Evolutionary conservation across 1,140 invertebrate species (phyloP), one percentile per base, ranked within the genome.

Genomic region (Anoplolepis gracilipes): DNA sequence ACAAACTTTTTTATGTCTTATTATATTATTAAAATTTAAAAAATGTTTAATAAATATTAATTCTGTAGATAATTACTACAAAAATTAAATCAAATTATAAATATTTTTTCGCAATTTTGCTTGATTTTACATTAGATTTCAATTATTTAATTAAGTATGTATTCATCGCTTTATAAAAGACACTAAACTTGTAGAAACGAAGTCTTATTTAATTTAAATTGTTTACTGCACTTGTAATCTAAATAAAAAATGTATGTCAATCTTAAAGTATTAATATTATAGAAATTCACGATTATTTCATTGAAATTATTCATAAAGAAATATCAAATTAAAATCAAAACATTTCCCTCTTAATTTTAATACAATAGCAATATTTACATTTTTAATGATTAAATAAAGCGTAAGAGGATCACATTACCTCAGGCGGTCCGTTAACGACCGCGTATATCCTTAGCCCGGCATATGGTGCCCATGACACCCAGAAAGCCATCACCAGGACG

Each of bases 391-490:
- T 39, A 1, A 33, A 4, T 28, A 11, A 13, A n/a, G 30, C 16
- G 25, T 2, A 16, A 30, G 19, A 64, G 16, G 19, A 8, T 16
- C 11, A 39, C 28, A 62, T 88, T 91, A 94, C 94, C 93, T 91
- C 94, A 82, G 91, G 96, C 70, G 93, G 95, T 94, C 93, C 96
- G 76, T 94, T 94, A 92, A 95, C 87, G 61, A 92, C 91, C 55
- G 94, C 95, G 88, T 97, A 96, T 81, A 97, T 94, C 94, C 96
- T 96, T 69, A 99, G 96, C 25, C 96, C 96, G 84, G 98, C 97
- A 94, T 98, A 99, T 19, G 99, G 99, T 65, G 98, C 96, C 99
- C 99, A 99, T 73, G 98, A 98, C 57, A 99, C 93, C 97, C 98
- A 98, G 95, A 99, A 99, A 62, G 97, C 95, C 88, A 98, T 95